Conservation (phyloP, 2,797 vertebrate genomes). For the Sebastes iracundus region DNA sequence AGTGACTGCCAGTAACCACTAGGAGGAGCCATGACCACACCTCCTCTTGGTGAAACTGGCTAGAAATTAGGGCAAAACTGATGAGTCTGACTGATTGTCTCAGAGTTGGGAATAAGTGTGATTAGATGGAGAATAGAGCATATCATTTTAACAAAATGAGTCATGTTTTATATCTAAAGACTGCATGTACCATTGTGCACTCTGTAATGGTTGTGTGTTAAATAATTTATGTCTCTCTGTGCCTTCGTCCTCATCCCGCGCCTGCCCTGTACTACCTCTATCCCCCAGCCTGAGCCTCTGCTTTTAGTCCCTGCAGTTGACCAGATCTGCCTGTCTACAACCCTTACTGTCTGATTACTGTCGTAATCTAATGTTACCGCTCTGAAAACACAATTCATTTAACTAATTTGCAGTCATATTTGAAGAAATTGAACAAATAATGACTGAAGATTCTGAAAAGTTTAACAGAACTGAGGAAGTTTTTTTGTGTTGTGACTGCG, state of each 20-base stretch:
- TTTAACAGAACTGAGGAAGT: neutral
- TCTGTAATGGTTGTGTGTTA: slow-evolving; percentile 39
- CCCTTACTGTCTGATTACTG: neutral
- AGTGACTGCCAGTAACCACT: slow-evolving; percentile 60
- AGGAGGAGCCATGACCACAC: slow-evolving; percentile 75
- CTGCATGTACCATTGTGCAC: neutral
- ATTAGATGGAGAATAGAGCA: neutral
- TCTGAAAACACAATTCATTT: neutral
- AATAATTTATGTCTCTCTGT: slow-evolving; percentile 49
- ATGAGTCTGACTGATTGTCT: slow-evolving; percentile 14
- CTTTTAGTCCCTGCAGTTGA: neutral
- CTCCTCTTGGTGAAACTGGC: slow-evolving; percentile 16
- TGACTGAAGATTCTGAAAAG: neutral
- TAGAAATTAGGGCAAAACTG: slow-evolving; percentile 37
- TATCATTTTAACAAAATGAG: slow-evolving; percentile 4
- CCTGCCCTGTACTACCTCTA: neutral
- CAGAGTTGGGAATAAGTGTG: neutral
- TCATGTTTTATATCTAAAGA: slow-evolving; percentile 9
- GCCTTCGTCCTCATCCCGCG: neutral
- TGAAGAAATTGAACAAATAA: slow-evolving; percentile 13
- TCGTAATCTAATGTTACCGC: neutral
- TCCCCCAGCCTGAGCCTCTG: neutral
- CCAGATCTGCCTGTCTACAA: neutral
- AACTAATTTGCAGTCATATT: neutral
- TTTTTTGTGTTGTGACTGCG: neutral